A percentile compares a stretch with the other conserved stretches of the same genome.
These are phyloP conservation scores for Tor tambroides DNA, from an alignment of 2,113 vertebrate genomes.

Conservation along the genomic window DNA sequence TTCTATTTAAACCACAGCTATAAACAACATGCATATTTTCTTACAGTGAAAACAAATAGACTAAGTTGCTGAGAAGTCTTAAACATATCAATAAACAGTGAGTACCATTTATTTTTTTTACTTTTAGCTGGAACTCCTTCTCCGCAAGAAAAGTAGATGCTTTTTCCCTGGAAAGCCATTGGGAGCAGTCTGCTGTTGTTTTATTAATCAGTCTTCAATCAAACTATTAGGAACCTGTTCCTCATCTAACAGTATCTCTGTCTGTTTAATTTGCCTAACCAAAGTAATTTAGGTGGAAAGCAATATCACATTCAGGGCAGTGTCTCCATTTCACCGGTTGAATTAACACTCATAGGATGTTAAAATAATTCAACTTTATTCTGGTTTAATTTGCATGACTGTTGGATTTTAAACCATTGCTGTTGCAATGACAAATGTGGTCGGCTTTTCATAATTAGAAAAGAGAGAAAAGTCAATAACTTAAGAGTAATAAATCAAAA, in stretches of 20 bases:
- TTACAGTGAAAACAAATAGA: constrained; percentile 76
- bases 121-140: constrained; percentile 40
- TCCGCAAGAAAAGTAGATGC: neutral
- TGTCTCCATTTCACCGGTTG: neutral
- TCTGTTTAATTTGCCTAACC: constrained; percentile 9
- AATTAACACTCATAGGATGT: neutral
- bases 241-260: neutral
- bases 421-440: neutral
- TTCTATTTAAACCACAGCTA: constrained; percentile 71
- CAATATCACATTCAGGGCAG: neutral
- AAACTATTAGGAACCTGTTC: constrained; percentile 22
- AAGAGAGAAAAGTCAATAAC: neutral
- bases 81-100: constrained; percentile 74
- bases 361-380: neutral
- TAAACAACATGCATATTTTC: constrained; percentile 67
- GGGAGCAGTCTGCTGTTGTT: neutral
- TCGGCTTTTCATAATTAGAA: neutral
- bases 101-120: neutral
- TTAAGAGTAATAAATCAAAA: neutral
- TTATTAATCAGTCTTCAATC: neutral
- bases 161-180: constrained; percentile 9
- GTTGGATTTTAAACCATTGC: neutral
- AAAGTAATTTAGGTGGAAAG: neutral
- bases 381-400: neutral
- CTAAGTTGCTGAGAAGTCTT: constrained; percentile 71